Base-by-base conservation (phyloP, 2,797 vertebrate genomes). In the Protonibea diacanthus region DNA sequence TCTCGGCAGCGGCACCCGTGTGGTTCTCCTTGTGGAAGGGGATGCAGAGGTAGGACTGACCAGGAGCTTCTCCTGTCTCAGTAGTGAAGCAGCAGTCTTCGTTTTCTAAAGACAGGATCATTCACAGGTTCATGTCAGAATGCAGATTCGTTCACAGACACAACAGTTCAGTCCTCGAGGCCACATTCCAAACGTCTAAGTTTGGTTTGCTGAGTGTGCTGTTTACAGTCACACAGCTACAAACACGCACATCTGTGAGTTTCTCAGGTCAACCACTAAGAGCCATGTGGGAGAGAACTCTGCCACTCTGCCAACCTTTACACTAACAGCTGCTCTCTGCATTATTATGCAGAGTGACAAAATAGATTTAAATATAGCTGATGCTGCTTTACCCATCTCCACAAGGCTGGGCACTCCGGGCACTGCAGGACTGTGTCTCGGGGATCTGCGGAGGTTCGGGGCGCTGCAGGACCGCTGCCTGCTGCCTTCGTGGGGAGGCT, bases 41-140 rank as follows among this genome's bases (percentile, higher is more conserved):
- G 91, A 98, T 96, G 93, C 97, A 97, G 95, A 99, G 97, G 96
- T 99, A 98, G 90, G 98, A 96, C 90, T 97, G 96, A 92, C 93
- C 95, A 77, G 97, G 92, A 40, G 93, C 94, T 27, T 84, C 91
- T 68, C 94, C 95, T n/a, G 94, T 91, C 48, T 96, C 95, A 27
- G 92, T 88, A 18, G 93, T 90, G 92, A 95, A 95, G 91, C 96
- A 96, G 0, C 93, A 95, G 88, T 97, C 97, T 92, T 98, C 97
- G 76, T 98, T 97, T 85, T 99, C 98, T 99, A 83, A 5, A 81
- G 82, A 82, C 27, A 77, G 6, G 2, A 83, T 12, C 2, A 74
- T 61, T 72, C 33, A 56, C 27, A 76, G 20, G 29, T 76, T 65
- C 56, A 25, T 10, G 2, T n/a, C 33, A 38, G 3, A 52, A 38